Evolutionary conservation across 1,140 invertebrate species (phyloP).

Genomic region (Calephelis virginiensis): DNA sequence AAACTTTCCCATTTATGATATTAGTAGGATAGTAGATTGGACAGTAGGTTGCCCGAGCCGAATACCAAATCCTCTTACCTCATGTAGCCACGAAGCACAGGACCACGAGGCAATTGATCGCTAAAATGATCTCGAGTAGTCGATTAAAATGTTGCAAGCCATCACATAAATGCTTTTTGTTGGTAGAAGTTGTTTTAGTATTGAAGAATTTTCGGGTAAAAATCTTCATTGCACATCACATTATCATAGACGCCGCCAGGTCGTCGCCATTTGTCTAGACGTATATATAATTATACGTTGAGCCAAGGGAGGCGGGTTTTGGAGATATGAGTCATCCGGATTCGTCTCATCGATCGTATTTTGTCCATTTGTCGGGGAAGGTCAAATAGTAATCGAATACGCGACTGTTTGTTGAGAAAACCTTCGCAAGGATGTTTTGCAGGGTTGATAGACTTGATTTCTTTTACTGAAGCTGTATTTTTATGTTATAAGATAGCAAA

Average conservation of each 20-base stretch:
- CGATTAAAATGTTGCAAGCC: too few relatives aligned
- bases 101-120: too few relatives aligned
- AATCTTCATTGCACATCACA: conserved; percentile 56
- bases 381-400: conserved; percentile 60
- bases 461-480: background rate
- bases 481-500: background rate
- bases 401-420: conserved; percentile 47
- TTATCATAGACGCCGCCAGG: conserved; percentile 64
- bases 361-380: conserved; percentile 52
- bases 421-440: conserved; percentile 24
- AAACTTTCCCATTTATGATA: too few relatives aligned
- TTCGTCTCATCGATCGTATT: conserved; percentile 66
- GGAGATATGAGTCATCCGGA: conserved; percentile 65
- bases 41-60: too few relatives aligned
- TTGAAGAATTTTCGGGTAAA: conserved; percentile 16
- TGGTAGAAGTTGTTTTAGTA: background rate
- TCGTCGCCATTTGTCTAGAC: conserved; percentile 71
- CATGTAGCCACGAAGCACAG: too few relatives aligned
- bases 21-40: too few relatives aligned
- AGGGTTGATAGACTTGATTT: conserved; percentile 1
- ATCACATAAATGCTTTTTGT: too few relatives aligned
- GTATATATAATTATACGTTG: conserved; percentile 68
- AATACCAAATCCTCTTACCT: too few relatives aligned
- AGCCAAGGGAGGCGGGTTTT: conserved; percentile 64
- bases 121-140: too few relatives aligned